phyloP scores from a whole-genome alignment of 2,797 vertebrate genomes.

The Nyctibius grandis region DNA sequence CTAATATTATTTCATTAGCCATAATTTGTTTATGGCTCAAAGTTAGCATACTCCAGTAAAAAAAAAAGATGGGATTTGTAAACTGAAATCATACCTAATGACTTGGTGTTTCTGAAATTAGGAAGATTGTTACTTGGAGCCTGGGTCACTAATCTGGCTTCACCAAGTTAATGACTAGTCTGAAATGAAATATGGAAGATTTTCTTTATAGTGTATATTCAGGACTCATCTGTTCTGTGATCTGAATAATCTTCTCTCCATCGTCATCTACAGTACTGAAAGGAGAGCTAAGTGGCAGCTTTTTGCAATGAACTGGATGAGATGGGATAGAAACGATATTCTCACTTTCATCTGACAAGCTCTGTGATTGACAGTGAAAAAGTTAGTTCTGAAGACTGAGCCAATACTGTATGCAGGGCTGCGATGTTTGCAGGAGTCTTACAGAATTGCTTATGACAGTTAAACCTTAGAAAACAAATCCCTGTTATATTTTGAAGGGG shows the following conservation, averaged over 20 bases:
- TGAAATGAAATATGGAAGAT: neutral
- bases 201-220: neutral
- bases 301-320: neutral
- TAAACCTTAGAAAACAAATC: neutral
- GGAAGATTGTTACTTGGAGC: neutral
- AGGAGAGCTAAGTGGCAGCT: neutral
- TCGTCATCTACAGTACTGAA: neutral
- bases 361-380: neutral
- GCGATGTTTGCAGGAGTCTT: neutral
- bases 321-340: neutral
- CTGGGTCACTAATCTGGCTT: neutral
- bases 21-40: neutral
- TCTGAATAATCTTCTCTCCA: neutral
- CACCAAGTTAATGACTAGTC: neutral
- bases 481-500: neutral
- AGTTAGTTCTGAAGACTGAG: neutral
- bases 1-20: neutral
- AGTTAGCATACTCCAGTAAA: neutral
- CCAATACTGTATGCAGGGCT: fast-evolving
- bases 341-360: neutral
- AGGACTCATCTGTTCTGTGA: neutral
- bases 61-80: neutral
- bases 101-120: neutral
- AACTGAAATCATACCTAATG: neutral
- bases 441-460: neutral